Evolutionary conservation across 2,888 invertebrate genomes (phyloP), one percentile per base, ranked within the genome.

Genomic region (Cerastis rubricosa): DNA sequence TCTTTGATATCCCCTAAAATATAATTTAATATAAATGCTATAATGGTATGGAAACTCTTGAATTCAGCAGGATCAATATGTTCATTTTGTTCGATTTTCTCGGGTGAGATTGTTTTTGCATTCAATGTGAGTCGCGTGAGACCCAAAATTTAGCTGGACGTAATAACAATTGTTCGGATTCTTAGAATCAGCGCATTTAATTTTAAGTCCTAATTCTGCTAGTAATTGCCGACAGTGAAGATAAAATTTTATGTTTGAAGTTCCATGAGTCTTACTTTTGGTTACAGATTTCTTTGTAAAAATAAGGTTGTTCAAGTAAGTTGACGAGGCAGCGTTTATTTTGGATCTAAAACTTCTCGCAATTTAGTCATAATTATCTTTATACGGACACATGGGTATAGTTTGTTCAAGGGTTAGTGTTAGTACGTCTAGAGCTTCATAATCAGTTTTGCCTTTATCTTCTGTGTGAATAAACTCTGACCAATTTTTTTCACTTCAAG

Each of bases 131-230:
- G 71, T 87, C 77, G 80, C 87, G 81, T 87, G 84, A 64, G 59
- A 68, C 70, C 67, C 19, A 76, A 81, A 76, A 79, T 80, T 82
- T 74, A 22, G 74, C 70, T 79, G 76, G 49, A 57, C 81, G 51
- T 76, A 74, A 74, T 57, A 78, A 59, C 66, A 77, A 77, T 79
- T 71, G 72, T 64, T 71, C 54, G n/a, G 64, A 11, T 88, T 88
- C 88, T 83, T 68, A 83, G 87, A 87, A 88, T 69, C 70, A 78
- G 73, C 66, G 73, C 75, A 86, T 82, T 83, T 78, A 77, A 88
- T 87, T 81, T 80, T 76, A 73, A 76, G 80, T 79, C 74, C 82
- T 83, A 73, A 82, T 87, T 80, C 82, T 86, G 81, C 81, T 81
- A 74, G 83, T 80, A 85, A 83, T 87, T 85, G 82, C 67, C 74